Percentiles rank a stretch among this genome's conserved stretches.
Evolutionary conservation across 1,140 invertebrate genomes (phyloP).

Genomic region (Drosophila arizonae): DNA sequence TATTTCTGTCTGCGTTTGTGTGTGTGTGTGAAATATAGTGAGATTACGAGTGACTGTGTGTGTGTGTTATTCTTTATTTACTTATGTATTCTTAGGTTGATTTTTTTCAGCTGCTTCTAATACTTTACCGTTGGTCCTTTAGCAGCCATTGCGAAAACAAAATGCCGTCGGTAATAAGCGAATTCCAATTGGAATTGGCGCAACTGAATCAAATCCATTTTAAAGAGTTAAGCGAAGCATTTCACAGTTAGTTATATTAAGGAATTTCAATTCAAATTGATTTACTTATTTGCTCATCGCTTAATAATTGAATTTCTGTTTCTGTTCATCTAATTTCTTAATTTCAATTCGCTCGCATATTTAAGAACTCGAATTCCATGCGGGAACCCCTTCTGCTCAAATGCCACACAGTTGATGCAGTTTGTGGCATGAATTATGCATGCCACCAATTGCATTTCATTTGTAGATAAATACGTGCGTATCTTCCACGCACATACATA

Average conservation of each 20-base stretch:
- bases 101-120: slow-evolving; percentile 6
- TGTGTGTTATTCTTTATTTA: slow-evolving; percentile 55
- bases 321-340: neutral
- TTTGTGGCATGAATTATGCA: slow-evolving; percentile 52
- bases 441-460: slow-evolving; percentile 55
- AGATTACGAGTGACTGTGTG: slow-evolving; percentile 7
- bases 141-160: slow-evolving; percentile 18
- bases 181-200: neutral
- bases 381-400: slow-evolving; percentile 16
- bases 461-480: slow-evolving; percentile 36
- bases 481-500: slow-evolving; percentile 13
- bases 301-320: neutral
- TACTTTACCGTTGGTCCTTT: slow-evolving; percentile 52
- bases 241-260: neutral
- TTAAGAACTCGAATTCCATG: neutral
- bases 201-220: neutral
- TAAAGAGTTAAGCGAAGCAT: neutral
- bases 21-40: slow-evolving; percentile 10
- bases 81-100: slow-evolving; percentile 59
- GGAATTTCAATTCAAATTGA: neutral
- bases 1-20: slow-evolving; percentile 49
- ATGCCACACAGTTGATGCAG: slow-evolving; percentile 9
- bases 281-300: neutral
- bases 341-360: slow-evolving; percentile 1
- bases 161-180: slow-evolving; percentile 52